Conservation (phyloP, 2,113 vertebrate genomes). For the Amazona guildingii region DNA sequence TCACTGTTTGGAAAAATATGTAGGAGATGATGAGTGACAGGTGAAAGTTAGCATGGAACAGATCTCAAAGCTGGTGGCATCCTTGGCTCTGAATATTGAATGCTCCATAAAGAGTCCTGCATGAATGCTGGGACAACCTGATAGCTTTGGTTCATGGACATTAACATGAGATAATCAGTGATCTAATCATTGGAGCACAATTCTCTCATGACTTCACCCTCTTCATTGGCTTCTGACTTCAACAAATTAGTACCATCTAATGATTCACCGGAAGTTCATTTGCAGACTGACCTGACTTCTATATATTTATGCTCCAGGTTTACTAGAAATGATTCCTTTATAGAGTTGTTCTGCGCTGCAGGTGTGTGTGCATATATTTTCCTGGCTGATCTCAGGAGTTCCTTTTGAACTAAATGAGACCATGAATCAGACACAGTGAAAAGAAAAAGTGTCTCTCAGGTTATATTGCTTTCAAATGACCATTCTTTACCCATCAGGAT, state of each 20-base stretch:
- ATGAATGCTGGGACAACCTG: not conserved
- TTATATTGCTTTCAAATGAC: not conserved
- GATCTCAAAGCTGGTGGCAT: not conserved
- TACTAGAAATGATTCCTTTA: not conserved
- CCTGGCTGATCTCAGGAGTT: not conserved
- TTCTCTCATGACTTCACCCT: constrained; percentile 29
- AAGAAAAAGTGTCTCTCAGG: not conserved
- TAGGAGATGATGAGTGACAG: not conserved
- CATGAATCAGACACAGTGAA: not conserved
- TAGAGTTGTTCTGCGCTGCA: not conserved
- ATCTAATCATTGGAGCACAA: constrained; percentile 23
- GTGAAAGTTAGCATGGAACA: not conserved
- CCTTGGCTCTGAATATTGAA: not conserved
- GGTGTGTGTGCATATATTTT: not conserved
- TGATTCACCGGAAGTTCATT: not conserved
- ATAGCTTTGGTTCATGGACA: not conserved
- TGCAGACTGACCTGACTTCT: not conserved
- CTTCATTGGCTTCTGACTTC: constrained; percentile 14
- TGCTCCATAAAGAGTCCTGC: not conserved
- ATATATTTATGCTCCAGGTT: not conserved
- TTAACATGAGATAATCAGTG: constrained; percentile 32
- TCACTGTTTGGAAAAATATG: not conserved
- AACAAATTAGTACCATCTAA: not conserved
- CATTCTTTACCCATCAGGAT: not conserved
- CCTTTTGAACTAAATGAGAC: not conserved